A percentile compares a stretch with the other conserved stretches of the same genome.
Conservation (phyloP, 2,888 invertebrate species). For the Noctua janthina region DNA sequence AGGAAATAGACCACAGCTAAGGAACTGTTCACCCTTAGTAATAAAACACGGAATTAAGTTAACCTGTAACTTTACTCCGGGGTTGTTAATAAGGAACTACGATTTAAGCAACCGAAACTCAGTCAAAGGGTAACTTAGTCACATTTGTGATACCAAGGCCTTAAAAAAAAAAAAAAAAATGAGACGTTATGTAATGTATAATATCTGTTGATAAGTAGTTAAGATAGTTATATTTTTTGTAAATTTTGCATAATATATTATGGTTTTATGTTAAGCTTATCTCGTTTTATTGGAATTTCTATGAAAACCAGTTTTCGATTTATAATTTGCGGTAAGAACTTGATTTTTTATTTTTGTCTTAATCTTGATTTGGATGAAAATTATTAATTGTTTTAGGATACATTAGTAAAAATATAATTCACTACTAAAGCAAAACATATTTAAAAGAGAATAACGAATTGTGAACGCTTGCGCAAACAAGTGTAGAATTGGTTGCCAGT, state of each 20-base stretch:
- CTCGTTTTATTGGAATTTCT: constrained; percentile 60
- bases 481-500: constrained; percentile 31
- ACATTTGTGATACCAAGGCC: constrained; percentile 26
- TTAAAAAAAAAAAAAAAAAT: constrained; percentile 37
- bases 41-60: background rate
- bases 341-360: constrained; percentile 16
- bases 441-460: background rate
- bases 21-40: background rate
- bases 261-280: constrained; percentile 54
- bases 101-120: constrained; percentile 30
- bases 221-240: constrained; percentile 49
- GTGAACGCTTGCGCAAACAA: constrained; percentile 46
- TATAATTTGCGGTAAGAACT: constrained; percentile 25
- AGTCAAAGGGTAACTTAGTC: constrained; percentile 28
- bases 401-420: background rate
- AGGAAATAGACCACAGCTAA: constrained; percentile 59
- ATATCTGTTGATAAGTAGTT: constrained; percentile 37
- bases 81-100: constrained; percentile 10
- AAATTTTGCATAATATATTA: constrained; percentile 60
- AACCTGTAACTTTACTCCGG: background rate
- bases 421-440: constrained; percentile 2
- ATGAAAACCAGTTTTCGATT: constrained; percentile 39
- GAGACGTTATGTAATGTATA: constrained; percentile 33
- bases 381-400: constrained; percentile 14
- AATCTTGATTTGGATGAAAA: background rate